Conservation (phyloP, 2,113 vertebrate species). For the Pollimyrus isidori region DNA sequence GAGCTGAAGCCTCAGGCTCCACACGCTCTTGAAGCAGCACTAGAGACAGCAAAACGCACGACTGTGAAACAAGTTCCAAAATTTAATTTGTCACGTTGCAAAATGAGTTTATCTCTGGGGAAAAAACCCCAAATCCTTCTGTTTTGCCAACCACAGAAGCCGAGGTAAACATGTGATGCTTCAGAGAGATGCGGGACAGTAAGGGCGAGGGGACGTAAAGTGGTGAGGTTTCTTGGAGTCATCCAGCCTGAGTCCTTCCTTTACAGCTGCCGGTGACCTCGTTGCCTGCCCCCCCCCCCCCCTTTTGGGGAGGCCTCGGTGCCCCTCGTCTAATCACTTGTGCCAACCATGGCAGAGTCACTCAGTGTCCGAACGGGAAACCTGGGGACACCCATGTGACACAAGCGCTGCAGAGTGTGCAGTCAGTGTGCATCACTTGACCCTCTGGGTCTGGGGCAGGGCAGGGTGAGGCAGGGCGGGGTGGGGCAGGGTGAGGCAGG, state of each 20-base stretch:
- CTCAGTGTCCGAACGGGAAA: background rate
- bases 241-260: background rate
- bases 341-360: background rate
- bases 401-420: background rate
- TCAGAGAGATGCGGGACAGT: background rate
- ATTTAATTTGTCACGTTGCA: background rate
- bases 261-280: background rate
- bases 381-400: constrained; percentile 5
- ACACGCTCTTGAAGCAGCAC: background rate
- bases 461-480: too few relatives aligned
- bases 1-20: background rate
- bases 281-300: background rate
- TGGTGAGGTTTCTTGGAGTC: background rate
- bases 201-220: background rate
- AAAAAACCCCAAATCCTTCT: background rate
- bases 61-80: background rate
- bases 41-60: background rate
- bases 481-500: too few relatives aligned
- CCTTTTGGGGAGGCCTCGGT: background rate
- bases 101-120: background rate
- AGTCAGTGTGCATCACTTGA: constrained; percentile 1
- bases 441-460: background rate
- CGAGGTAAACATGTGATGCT: background rate
- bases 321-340: constrained; percentile 2
- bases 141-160: background rate